These are phyloP conservation scores for Atrina japonica DNA, from an alignment of 2,888 invertebrate genomes.

Conservation along the genomic window DNA sequence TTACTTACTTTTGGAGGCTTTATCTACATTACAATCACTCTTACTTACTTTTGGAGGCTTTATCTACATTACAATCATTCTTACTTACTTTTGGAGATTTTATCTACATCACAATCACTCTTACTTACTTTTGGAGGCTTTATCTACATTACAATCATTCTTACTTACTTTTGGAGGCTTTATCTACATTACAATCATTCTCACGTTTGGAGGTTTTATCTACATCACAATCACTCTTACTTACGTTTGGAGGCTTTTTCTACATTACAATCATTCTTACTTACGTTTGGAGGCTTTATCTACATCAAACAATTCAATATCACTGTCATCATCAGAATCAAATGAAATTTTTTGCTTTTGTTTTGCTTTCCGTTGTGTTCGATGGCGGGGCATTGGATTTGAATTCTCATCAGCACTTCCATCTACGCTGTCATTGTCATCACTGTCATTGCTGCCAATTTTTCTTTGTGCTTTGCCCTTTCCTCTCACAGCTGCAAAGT, in stretches of 20 bases:
- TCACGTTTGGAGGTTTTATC: too few species aligned
- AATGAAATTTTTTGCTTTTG: constrained; percentile 64
- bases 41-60: too few species aligned
- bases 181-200: background rate
- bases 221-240: background rate
- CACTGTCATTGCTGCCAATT: constrained; percentile 49
- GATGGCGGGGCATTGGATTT: constrained; percentile 44
- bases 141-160: too few species aligned
- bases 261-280: constrained; percentile 49
- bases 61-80: too few species aligned
- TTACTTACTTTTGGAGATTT: too few species aligned
- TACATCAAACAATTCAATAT: constrained; percentile 69
- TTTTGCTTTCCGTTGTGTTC: constrained; percentile 48
- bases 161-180: too few species aligned
- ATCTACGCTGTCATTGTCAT: constrained; percentile 52
- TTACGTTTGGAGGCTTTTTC: constrained; percentile 64
- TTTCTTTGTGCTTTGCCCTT: constrained; percentile 34
- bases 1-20: too few species aligned
- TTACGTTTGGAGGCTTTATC: constrained; percentile 65
- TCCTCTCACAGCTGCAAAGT: constrained; percentile 33
- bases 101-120: too few species aligned
- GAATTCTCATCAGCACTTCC: constrained; percentile 39
- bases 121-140: too few species aligned
- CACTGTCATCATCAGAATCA: constrained; percentile 71
- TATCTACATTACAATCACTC: too few species aligned